These are phyloP conservation scores for Diorhabda sublineata DNA, from an alignment of 1,140 invertebrate genomes.

Conservation along the genomic window DNA sequence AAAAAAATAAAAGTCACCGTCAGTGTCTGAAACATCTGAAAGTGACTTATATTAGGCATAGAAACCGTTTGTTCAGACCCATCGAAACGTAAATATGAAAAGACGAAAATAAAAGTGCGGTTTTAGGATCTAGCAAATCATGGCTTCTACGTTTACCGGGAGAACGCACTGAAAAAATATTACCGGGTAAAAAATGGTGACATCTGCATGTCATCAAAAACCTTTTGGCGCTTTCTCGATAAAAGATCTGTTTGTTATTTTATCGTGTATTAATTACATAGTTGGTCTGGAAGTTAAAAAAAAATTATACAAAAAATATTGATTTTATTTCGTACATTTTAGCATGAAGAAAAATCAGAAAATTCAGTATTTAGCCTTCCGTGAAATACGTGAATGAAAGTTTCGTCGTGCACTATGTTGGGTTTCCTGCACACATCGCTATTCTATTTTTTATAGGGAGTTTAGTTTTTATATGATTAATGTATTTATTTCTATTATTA, in stretches of 20 bases:
- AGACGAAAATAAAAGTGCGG: constrained; percentile 9
- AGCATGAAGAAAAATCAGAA: too few relatives aligned
- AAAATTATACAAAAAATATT: too few relatives aligned
- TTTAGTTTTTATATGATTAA: too few relatives aligned
- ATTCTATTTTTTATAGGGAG: too few relatives aligned
- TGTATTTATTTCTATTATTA: too few relatives aligned
- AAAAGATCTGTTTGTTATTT: not conserved
- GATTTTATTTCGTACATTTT: too few relatives aligned
- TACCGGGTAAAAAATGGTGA: constrained; percentile 14
- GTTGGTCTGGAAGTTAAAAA: too few relatives aligned
- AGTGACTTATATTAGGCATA: constrained; percentile 11
- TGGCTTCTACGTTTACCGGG: not conserved
- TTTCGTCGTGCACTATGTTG: too few relatives aligned
- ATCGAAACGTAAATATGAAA: constrained; percentile 7
- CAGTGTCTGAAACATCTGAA: constrained; percentile 3
- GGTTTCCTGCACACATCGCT: too few relatives aligned
- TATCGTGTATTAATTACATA: too few relatives aligned
- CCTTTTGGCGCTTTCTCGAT: constrained; percentile 12
- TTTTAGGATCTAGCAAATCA: not conserved
- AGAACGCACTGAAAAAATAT: constrained; percentile 14
- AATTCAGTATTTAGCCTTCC: too few relatives aligned
- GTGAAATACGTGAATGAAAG: too few relatives aligned
- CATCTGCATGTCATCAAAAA: constrained; percentile 18
- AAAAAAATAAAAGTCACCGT: constrained; percentile 8
- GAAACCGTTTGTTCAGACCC: constrained; percentile 10